Percentiles rank a stretch among this genome's conserved stretches.
Conservation (phyloP, 2,888 invertebrate species). For the Lamproptera curius region DNA sequence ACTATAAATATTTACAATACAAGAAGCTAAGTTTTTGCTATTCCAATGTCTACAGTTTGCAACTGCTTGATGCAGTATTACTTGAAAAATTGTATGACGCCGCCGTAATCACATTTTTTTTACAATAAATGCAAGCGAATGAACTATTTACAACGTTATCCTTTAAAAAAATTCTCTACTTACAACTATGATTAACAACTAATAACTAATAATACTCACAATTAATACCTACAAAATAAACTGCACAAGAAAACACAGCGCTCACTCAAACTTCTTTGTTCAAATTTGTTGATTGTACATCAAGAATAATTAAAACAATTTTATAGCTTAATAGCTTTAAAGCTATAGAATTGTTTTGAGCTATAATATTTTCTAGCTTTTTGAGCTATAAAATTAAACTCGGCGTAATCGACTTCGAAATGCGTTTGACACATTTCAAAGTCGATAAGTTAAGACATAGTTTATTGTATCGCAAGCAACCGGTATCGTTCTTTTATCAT, state of each 20-base stretch:
- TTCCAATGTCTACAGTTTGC: too few relatives aligned
- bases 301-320: too few relatives aligned
- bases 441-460: too few relatives aligned
- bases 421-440: background rate
- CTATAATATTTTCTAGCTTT: too few relatives aligned
- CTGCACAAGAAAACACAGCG: conserved; percentile 5
- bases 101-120: conserved; percentile 34
- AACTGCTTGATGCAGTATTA: too few relatives aligned
- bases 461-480: too few relatives aligned
- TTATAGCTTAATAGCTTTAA: background rate
- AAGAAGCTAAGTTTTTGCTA: too few relatives aligned
- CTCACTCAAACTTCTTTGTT: background rate
- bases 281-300: background rate
- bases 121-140: conserved; percentile 34
- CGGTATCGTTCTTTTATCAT: too few relatives aligned
- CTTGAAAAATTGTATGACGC: conserved; percentile 7
- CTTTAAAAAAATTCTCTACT: conserved; percentile 52
- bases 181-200: conserved; percentile 47
- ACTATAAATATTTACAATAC: conserved; percentile 23
- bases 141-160: conserved; percentile 29
- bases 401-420: too few relatives aligned
- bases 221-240: conserved; percentile 44
- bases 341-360: background rate
- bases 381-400: too few relatives aligned
- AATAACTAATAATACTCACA: conserved; percentile 61